A percentile compares a stretch with the other conserved stretches of the same genome.
phyloP scores from a whole-genome alignment of 2,888 invertebrate genomes.

The Automeris io region DNA sequence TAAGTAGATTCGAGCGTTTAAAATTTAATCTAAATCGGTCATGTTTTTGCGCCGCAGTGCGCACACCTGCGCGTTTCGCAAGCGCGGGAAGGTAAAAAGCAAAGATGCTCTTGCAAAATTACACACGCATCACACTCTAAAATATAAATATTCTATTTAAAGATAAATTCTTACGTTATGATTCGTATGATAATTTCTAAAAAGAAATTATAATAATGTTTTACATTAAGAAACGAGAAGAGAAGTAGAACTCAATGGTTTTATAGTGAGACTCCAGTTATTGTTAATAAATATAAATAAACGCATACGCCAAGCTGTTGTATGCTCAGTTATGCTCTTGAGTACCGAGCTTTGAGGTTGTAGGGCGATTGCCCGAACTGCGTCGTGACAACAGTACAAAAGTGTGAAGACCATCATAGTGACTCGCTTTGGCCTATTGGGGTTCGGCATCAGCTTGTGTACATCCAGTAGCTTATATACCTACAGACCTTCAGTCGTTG shows the following conservation, averaged over 20 bases:
- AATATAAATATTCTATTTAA: background rate
- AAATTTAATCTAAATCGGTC: slow-evolving; percentile 70
- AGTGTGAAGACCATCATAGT: no score
- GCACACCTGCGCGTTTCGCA: slow-evolving; percentile 79
- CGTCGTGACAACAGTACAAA: no score
- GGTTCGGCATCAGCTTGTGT: no score
- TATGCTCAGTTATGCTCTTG: no score
- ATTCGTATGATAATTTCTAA: background rate
- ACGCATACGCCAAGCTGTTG: no score
- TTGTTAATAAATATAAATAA: no score
- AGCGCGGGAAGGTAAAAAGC: slow-evolving; percentile 73
- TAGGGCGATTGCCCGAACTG: no score
- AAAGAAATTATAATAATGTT: background rate
- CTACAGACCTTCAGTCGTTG: no score
- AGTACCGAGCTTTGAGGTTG: no score
- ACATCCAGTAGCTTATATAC: no score
- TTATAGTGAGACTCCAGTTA: background rate
- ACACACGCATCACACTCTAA: slow-evolving; percentile 25
- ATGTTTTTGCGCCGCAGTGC: slow-evolving; percentile 64
- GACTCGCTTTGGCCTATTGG: no score
- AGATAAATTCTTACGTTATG: background rate
- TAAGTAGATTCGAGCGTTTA: slow-evolving; percentile 59
- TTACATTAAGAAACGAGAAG: background rate
- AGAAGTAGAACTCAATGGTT: background rate
- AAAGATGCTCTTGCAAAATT: slow-evolving; percentile 72